Evolutionary conservation across 2,113 vertebrate species (phyloP).

Genomic region (Xiphias gladius): DNA sequence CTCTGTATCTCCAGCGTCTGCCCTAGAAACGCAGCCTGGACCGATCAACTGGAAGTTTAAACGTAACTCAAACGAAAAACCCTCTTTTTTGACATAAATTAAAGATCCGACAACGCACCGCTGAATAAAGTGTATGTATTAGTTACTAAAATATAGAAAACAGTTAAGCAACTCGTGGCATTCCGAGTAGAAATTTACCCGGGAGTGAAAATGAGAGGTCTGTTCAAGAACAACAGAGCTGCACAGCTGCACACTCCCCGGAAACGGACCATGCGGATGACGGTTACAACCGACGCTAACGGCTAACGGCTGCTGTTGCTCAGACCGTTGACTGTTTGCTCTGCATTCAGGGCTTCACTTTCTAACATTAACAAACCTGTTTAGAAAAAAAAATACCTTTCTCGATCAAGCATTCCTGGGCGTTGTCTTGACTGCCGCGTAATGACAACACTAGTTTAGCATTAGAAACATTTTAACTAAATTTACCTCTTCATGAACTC

Average conservation of each 20-base stretch:
- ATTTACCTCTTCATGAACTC: neutral
- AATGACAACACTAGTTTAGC: neutral
- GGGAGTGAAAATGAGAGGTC: constrained; percentile 2
- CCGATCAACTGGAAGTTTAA: neutral
- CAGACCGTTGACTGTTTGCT: too few species aligned
- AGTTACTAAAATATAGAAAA: neutral
- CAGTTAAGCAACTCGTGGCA: neutral
- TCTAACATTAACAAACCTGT: neutral
- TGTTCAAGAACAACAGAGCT: constrained; percentile 54
- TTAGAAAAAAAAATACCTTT: neutral
- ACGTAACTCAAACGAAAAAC: neutral
- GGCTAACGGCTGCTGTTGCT: constrained; percentile 4
- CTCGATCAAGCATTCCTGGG: neutral
- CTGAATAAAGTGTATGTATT: neutral
- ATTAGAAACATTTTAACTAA: neutral
- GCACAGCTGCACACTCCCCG: constrained; percentile 1
- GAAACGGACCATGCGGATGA: constrained; percentile 29
- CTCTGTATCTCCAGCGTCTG: neutral
- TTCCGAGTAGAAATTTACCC: constrained; percentile 23
- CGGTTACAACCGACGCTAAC: constrained; percentile 29
- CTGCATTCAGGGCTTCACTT: neutral
- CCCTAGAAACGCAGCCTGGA: neutral
- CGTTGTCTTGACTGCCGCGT: neutral
- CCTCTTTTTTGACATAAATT: neutral
- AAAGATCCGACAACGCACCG: neutral